Base-by-base conservation (phyloP, 2,113 vertebrate species). In the Aegotheles bennettii region DNA sequence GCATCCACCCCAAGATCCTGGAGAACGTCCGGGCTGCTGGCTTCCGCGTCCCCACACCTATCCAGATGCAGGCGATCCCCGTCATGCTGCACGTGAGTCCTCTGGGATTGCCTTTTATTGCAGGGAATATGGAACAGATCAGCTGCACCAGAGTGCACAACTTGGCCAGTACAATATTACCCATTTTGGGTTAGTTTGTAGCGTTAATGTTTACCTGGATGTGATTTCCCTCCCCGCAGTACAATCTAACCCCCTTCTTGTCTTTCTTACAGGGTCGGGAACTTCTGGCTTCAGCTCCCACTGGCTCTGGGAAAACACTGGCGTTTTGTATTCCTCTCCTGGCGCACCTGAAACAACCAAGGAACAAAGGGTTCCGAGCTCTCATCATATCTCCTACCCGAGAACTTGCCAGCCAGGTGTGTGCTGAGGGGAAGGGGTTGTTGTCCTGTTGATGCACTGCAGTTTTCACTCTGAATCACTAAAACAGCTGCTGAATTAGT, bases 61-160 rank as follows among this genome's bases (percentile, higher is more conserved):
- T 99, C 84, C 99, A 99, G 98, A 99, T 99, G 99, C 99, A 99
- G 97, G 99, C 99, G 1, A 98, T 99, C 77, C 99, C 99, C 0
- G 97, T 99, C 94, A 99, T 99, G 99, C 98, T 99, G 95, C 99
- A 99, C 3, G 99, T 99, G 73, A 96, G 98, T 95, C 11, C 40
- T 20, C 38, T 36, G 51, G 10, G 19, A 3, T 24, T n/a, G 11
- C 3, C 0, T 38, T 26, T 69, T 7, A 1, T 40, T 43, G 2
- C 15, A 19, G 61, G 47, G 59, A 0, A 5, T 2, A 5, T 19
- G 67, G 40, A 31, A 33, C n/a, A n/a, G n/a, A n/a, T 42, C 15
- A 42, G 15, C 42, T 42, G 42, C 42, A 42, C 15, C 35, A 19
- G 13, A 21, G 36, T 8, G 51, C 38, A 26, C 5, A 83, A 56